phyloP scores from a whole-genome alignment of 2,113 vertebrate genomes.

The Myotis yumanensis region DNA sequence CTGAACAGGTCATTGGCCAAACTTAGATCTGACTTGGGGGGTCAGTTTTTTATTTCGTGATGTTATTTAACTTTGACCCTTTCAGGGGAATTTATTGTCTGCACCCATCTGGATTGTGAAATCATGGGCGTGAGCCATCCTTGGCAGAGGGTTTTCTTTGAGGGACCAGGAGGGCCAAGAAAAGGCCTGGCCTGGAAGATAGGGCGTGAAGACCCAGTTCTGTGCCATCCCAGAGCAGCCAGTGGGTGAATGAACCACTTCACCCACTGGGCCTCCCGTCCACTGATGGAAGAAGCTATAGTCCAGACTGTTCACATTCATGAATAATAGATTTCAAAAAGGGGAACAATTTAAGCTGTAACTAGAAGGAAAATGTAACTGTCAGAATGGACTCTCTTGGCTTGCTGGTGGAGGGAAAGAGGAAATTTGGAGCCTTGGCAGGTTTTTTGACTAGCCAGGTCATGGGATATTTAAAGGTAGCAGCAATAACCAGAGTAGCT shows the following conservation, averaged over 20 bases:
- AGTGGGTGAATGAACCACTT: not conserved
- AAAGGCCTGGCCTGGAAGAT: not conserved
- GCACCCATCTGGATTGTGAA: slow-evolving; percentile 57
- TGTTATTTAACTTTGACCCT: slow-evolving; percentile 50
- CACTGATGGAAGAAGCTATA: not conserved
- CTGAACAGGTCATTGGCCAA: not conserved
- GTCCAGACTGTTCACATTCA: slow-evolving; percentile 24
- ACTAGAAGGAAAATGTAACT: slow-evolving; percentile 48
- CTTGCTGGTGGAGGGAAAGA: slow-evolving; percentile 57
- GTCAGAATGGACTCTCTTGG: slow-evolving; percentile 60
- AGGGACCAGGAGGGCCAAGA: not conserved
- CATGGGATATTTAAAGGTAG: slow-evolving; percentile 61
- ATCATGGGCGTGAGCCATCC: not conserved
- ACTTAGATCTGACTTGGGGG: not conserved
- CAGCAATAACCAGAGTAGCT: slow-evolving; percentile 44
- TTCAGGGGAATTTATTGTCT: slow-evolving; percentile 52
- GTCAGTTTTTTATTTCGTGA: slow-evolving; percentile 15
- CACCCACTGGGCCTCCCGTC: not conserved
- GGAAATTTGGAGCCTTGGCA: slow-evolving; percentile 36
- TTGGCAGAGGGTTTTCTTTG: slow-evolving; percentile 36
- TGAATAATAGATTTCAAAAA: slow-evolving; percentile 72
- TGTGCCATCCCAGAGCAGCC: not conserved
- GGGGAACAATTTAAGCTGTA: slow-evolving; percentile 51
- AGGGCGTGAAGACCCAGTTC: not conserved
- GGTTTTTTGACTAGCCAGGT: slow-evolving; percentile 51